These are phyloP conservation scores for Pocota personata DNA, from an alignment of 2,888 invertebrate genomes.

Conservation along the genomic window DNA sequence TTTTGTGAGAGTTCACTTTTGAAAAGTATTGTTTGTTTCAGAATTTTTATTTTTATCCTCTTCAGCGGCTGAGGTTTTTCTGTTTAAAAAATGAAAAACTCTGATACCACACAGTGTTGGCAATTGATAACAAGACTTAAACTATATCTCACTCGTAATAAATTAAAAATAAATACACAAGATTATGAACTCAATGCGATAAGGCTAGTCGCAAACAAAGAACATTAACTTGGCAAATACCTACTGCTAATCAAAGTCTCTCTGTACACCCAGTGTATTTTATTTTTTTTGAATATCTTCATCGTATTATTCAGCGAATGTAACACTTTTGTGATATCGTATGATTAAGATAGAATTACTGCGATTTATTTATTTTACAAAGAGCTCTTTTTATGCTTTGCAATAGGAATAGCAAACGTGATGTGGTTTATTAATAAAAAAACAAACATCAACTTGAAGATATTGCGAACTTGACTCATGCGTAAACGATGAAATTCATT, in stretches of 20 bases:
- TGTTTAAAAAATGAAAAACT: not conserved
- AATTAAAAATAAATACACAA: conserved; percentile 43
- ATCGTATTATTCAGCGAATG: not conserved
- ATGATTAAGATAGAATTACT: conserved; percentile 20
- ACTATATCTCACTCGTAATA: conserved; percentile 22
- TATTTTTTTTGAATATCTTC: not conserved
- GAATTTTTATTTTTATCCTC: not conserved
- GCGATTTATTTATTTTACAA: conserved; percentile 10
- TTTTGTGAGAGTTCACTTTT: not conserved
- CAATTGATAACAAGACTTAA: conserved; percentile 39
- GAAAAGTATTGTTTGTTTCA: not conserved
- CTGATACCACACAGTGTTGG: not conserved
- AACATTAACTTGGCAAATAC: conserved; percentile 51
- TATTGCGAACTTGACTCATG: conserved; percentile 7
- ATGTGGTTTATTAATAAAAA: conserved; percentile 8
- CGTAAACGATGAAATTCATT: conserved; percentile 2
- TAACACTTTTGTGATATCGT: conserved; percentile 3
- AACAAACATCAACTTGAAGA: not conserved
- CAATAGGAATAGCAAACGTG: conserved; percentile 26
- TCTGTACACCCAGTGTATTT: not conserved
- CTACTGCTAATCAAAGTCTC: conserved; percentile 26
- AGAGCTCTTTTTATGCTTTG: conserved; percentile 7
- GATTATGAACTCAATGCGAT: conserved; percentile 45
- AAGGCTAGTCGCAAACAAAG: conserved; percentile 53
- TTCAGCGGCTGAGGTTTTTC: not conserved